These are phyloP conservation scores for Neoseiulus cucumeris DNA, from an alignment of 1,140 invertebrate species.

Conservation along the genomic window DNA sequence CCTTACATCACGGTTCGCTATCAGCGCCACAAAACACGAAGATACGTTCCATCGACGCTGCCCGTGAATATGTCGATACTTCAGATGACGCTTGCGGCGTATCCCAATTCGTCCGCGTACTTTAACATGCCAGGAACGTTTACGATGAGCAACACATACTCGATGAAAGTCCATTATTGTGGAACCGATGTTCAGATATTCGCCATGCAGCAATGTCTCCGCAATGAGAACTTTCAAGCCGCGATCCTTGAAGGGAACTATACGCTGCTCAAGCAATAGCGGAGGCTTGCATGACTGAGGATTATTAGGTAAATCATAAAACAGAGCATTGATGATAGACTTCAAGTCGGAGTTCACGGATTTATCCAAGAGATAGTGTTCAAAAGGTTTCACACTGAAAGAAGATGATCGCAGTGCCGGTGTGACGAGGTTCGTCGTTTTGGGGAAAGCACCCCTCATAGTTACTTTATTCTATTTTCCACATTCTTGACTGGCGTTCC, in stretches of 20 bases:
- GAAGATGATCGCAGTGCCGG: too few species aligned
- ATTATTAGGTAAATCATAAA: too few species aligned
- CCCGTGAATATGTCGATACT: too few species aligned
- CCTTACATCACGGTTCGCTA: background rate
- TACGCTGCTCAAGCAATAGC: background rate
- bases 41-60: background rate
- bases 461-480: too few species aligned
- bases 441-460: too few species aligned
- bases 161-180: conserved; percentile 3
- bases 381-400: too few species aligned
- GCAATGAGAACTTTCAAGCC: conserved; percentile 8
- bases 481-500: too few species aligned
- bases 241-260: background rate
- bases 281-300: background rate
- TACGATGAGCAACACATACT: background rate
- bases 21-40: background rate
- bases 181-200: background rate
- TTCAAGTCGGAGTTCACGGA: too few species aligned
- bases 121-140: background rate
- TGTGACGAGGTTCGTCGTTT: too few species aligned
- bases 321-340: too few species aligned
- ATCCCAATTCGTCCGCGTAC: background rate
- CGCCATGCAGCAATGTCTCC: conserved; percentile 7
- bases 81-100: background rate
- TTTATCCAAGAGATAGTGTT: too few species aligned